Base-by-base conservation (phyloP, 2,888 invertebrate genomes). In the Acleris holmiana region DNA sequence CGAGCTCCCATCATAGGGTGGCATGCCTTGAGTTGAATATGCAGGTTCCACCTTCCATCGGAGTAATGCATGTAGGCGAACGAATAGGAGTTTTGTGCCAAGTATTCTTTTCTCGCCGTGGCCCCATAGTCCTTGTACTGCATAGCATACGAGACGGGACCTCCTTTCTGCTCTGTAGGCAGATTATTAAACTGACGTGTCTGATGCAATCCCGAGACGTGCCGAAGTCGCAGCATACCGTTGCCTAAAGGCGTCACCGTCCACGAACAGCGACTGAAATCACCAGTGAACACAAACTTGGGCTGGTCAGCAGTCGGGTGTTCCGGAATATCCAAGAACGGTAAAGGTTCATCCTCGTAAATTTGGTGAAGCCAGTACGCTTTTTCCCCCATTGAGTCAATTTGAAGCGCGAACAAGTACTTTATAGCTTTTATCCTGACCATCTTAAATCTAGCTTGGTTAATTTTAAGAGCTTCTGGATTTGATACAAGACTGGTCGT, bases 71-170 rank as follows among this genome's bases (percentile, higher is more conserved):
- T 29, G 29, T 29, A 29, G 8, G 40, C 53, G 13, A 53, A 53
- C 7, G 29, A 29, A 8, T 29, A 2, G 8, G 19, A 13, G 6
- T 53, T 53, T 3, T 17, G 40, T 5, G 40, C 19, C 2, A 53
- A 17, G 5, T 40, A 40, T 3, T 5, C 8, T n/a, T 3, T 13
- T 10, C 19, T 40, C 1, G 18, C 35, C 13, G 15, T 10, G 40
- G 40, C 40, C 1, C 53, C 53, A 6, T 53, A 53, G 53, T 53
- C 53, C 10, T 13, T 40, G 13, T 40, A 53, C 15, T 53, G 53
- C 53, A 29, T 29, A 8, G 29, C 29, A 29, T 29, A 29, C 29
- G 29, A 29, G 29, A 8, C 29, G 2, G 29, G 40, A 40, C 10
- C 19, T 18, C 53, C 53, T 40, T 41, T 40, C 5, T 40, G n/a